phyloP scores from a whole-genome alignment of 2,888 invertebrate genomes.

The Eupithecia pulchellata region DNA sequence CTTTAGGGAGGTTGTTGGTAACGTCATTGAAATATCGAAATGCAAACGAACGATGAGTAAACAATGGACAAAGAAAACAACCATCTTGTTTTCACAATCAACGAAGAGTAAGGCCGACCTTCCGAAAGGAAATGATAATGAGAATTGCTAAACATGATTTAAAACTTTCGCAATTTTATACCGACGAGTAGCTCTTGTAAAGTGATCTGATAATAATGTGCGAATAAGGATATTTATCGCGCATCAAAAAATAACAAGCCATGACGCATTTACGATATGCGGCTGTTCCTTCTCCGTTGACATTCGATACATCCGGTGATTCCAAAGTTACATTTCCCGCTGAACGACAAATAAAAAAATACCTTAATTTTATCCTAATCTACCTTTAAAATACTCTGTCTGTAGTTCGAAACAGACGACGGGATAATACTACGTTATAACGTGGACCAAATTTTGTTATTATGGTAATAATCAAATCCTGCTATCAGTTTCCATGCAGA shows the following conservation, averaged over 20 bases:
- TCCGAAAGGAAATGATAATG: not conserved
- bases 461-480: too few relatives aligned
- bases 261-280: not conserved
- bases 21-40: conserved; percentile 1
- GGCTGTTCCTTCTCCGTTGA: not conserved
- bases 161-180: not conserved
- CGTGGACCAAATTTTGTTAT: too few relatives aligned
- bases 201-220: not conserved
- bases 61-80: conserved; percentile 4
- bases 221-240: not conserved
- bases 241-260: not conserved
- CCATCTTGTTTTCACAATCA: conserved; percentile 4
- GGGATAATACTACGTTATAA: too few relatives aligned
- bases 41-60: not conserved
- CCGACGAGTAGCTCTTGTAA: too few relatives aligned
- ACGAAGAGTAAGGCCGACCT: not conserved
- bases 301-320: not conserved
- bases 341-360: too few relatives aligned
- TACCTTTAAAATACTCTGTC: too few relatives aligned
- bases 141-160: not conserved
- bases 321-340: not conserved
- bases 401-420: too few relatives aligned
- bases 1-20: too few relatives aligned
- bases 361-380: too few relatives aligned
- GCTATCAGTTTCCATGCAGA: too few relatives aligned